Conservation (phyloP, 1,140 invertebrate species). For the Brachionus manjavacas region DNA sequence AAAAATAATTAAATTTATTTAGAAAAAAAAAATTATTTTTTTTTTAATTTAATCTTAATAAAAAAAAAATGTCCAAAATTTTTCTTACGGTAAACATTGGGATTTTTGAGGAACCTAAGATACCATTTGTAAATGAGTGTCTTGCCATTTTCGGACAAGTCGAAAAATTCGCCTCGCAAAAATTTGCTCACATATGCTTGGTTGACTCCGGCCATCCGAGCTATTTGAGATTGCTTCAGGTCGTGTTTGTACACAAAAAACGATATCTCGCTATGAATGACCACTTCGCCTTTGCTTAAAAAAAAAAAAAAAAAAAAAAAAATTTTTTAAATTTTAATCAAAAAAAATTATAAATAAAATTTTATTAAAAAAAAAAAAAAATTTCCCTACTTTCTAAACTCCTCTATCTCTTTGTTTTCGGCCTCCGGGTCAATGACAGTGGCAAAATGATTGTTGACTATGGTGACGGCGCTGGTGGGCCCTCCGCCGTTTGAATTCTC, state of each 20-base stretch:
- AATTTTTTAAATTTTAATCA: not conserved
- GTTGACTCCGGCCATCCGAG: constrained; percentile 52
- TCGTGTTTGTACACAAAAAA: constrained; percentile 52
- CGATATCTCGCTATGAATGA: constrained; percentile 51
- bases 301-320: constrained; percentile 38
- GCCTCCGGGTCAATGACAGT: not conserved
- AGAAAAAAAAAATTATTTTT: not conserved
- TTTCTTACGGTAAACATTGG: constrained; percentile 44
- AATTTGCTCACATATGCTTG: constrained; percentile 55
- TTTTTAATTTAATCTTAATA: not conserved
- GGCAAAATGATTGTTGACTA: not conserved
- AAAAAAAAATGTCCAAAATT: not conserved
- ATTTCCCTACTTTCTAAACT: not conserved
- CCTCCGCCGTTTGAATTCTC: not conserved
- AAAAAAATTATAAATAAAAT: not conserved
- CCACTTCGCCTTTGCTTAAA: constrained; percentile 49
- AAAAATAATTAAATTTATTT: not conserved
- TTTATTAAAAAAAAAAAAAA: not conserved
- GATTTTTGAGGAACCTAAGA: constrained; percentile 49
- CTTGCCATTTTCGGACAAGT: constrained; percentile 53
- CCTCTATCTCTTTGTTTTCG: constrained; percentile 27
- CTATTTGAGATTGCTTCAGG: constrained; percentile 54
- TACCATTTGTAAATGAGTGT: constrained; percentile 54
- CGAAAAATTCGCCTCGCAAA: constrained; percentile 52
- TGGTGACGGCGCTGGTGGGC: not conserved